Evolutionary conservation across 2,888 invertebrate genomes (phyloP), one percentile per base, ranked within the genome.

Genomic region (Mythimna loreyi): DNA sequence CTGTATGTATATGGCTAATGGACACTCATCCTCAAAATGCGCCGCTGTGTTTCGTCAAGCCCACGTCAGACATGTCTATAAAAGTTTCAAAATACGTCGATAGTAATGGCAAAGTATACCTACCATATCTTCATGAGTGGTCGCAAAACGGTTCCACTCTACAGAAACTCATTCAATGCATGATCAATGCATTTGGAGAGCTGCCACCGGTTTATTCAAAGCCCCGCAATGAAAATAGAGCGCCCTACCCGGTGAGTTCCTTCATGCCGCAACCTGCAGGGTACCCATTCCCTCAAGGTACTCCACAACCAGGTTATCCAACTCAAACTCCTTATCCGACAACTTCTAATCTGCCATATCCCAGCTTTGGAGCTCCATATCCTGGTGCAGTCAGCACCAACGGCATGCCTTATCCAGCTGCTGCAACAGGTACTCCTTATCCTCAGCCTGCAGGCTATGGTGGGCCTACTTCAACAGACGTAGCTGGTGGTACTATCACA

Each of bases 41-140:
- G 45, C 99, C 99, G 0, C 97, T 99, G 94, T 98, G 98, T 90
- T 98, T 97, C 88, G 99, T 99, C 0, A 98, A 97, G 92, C 99
- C 99, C 13, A 99, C 99, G 7, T 89, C 97, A 43, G 98, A 98
- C 81, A 99, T 99, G 99, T 97, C 97, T 74, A 99, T 99, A 77
- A 99, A 99, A 96, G 97, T 98, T 21, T 99, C 99, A 16, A 97
- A 97, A 94, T 98, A 97, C 93, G 99, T 99, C 9, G 99, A 99
- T 92, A 97, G 97, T 87, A 99, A 98, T 94, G 99, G 99, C 45
- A 99, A 99, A 93, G 97, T 99, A 65, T 99, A 99, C 92, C 96
- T 99, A 87, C 99, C 99, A 1, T 99, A 99, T 96, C 96, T 99
- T 72, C 99, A 99, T 89, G 99, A 99, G 84, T 99, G 99, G 99